Conservation (phyloP, 1,140 invertebrate species). For the Pteromalus puparum region DNA sequence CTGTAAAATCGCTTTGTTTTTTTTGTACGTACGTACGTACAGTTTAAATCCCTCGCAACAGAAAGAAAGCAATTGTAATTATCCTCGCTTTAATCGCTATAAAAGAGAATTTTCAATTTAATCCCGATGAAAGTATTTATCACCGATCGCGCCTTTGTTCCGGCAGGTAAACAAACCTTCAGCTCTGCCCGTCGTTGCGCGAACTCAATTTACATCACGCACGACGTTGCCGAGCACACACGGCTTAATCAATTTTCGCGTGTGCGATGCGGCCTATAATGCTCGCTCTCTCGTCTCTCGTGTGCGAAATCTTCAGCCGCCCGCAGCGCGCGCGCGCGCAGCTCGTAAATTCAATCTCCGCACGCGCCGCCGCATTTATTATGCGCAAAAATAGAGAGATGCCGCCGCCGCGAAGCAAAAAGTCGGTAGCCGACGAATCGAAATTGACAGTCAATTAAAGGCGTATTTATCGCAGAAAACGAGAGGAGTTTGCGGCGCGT, state of each 20-base stretch:
- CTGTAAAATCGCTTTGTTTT: too few species aligned
- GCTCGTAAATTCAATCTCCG: conserved; percentile 7
- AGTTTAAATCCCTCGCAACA: too few species aligned
- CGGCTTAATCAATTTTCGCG: conserved; percentile 19
- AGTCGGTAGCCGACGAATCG: neutral
- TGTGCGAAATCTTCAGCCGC: conserved; percentile 4
- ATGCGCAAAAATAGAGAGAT: neutral
- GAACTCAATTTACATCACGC: conserved; percentile 3
- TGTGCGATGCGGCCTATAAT: neutral
- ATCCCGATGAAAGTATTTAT: neutral
- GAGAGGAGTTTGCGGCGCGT: neutral
- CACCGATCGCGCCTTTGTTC: too few species aligned
- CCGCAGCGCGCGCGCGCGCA: neutral
- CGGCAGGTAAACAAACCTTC: too few species aligned
- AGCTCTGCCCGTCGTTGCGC: too few species aligned
- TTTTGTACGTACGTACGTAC: too few species aligned
- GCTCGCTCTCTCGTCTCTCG: neutral
- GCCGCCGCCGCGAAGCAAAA: neutral
- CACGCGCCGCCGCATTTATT: neutral
- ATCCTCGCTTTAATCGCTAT: too few species aligned
- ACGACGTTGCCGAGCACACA: neutral
- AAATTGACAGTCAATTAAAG: conserved; percentile 28
- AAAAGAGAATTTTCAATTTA: neutral
- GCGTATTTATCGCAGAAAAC: conserved; percentile 19
- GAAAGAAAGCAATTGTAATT: too few species aligned